A percentile compares a stretch with the other conserved stretches of the same genome.
phyloP scores from a whole-genome alignment of 2,113 vertebrate genomes.

The Chelonoidis abingdonii region DNA sequence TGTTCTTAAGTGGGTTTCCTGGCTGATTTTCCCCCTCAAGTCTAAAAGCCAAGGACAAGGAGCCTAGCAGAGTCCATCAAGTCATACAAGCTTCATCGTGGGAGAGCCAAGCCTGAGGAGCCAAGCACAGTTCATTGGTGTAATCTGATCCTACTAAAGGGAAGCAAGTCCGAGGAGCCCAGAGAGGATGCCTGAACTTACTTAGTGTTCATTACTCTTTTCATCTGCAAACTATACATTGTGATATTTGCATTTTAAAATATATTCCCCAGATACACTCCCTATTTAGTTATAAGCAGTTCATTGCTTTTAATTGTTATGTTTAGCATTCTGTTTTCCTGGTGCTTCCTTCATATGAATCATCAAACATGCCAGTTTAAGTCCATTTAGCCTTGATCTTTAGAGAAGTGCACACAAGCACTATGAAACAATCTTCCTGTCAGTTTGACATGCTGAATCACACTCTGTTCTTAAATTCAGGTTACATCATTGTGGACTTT shows the following conservation, averaged over 20 bases:
- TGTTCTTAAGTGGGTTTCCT: no score
- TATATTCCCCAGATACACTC: neutral
- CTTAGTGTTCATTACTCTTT: neutral
- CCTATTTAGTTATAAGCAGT: neutral
- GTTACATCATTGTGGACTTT: neutral
- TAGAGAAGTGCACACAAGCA: neutral
- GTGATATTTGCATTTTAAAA: neutral
- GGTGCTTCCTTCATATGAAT: neutral
- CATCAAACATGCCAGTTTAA: neutral
- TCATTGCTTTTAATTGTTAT: neutral
- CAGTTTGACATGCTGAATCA: neutral
- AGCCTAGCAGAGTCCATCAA: neutral
- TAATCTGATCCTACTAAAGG: neutral
- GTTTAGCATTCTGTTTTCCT: constrained; percentile 16
- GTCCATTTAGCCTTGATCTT: neutral
- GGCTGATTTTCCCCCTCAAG: neutral
- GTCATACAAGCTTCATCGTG: neutral
- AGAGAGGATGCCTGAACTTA: neutral
- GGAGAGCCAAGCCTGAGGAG: neutral
- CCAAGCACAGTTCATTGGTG: neutral
- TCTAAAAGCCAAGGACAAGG: neutral
- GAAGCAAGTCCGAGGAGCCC: neutral
- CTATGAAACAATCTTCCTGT: neutral
- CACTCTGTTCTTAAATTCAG: neutral
- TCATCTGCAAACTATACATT: neutral